These are phyloP conservation scores for Chorisops tibialis DNA, from an alignment of 2,888 invertebrate genomes.

Conservation along the genomic window DNA sequence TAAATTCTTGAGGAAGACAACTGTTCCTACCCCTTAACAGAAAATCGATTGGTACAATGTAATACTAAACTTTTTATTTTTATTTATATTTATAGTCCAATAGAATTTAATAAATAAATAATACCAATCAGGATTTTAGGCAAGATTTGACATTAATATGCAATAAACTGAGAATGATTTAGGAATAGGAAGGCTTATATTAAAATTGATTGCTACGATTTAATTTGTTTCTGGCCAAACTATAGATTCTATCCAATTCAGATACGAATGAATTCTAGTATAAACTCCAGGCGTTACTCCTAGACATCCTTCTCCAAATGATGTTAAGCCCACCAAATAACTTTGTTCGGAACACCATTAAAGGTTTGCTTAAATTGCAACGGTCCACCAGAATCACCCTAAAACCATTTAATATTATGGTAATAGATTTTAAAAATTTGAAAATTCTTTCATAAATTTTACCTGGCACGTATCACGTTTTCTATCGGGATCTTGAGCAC, in stretches of 20 bases:
- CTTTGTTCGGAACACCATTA: slow-evolving; percentile 5
- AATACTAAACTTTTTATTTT: too few species aligned
- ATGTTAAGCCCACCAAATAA: slow-evolving; percentile 35
- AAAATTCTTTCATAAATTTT: background rate
- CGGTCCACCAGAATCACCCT: slow-evolving; percentile 50
- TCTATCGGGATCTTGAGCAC: slow-evolving; percentile 38
- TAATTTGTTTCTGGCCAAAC: slow-evolving; percentile 29
- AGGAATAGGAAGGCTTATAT: too few species aligned
- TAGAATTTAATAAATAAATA: too few species aligned
- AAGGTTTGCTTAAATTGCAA: slow-evolving; percentile 38
- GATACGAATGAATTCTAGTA: slow-evolving; percentile 23
- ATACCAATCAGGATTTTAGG: too few species aligned
- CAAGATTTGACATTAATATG: too few species aligned
- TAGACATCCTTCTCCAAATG: slow-evolving; percentile 12
- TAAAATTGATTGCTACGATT: too few species aligned
- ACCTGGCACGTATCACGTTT: slow-evolving; percentile 36
- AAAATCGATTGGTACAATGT: too few species aligned
- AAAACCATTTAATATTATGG: background rate
- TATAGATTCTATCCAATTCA: slow-evolving; percentile 31
- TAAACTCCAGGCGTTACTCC: slow-evolving; percentile 15
- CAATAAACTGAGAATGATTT: too few species aligned
- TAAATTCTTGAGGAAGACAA: too few species aligned
- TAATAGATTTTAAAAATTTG: background rate
- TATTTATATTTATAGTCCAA: too few species aligned
- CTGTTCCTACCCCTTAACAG: too few species aligned